Evolutionary conservation across 2,797 vertebrate species (phyloP).

Genomic region (Alouatta caraya): DNA sequence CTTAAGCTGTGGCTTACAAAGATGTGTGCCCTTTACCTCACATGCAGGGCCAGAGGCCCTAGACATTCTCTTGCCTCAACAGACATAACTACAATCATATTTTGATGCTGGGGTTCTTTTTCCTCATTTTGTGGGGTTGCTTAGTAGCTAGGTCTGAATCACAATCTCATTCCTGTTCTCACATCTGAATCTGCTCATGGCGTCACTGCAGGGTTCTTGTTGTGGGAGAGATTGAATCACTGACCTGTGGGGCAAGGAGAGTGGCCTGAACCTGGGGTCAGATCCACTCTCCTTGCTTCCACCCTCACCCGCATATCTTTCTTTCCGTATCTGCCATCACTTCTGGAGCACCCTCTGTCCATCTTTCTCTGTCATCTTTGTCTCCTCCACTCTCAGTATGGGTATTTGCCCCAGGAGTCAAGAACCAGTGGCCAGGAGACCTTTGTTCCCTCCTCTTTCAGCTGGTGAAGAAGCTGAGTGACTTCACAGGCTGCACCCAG

Average conservation of each 20-base stretch:
- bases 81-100: background rate
- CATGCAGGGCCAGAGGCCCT: background rate
- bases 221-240: background rate
- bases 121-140: background rate
- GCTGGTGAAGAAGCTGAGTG: conserved; percentile 91
- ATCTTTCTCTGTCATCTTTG: background rate
- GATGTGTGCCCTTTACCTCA: background rate
- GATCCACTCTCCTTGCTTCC: background rate
- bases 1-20: background rate
- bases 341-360: background rate
- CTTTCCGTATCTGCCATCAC: background rate
- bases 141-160: background rate
- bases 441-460: conserved; percentile 70
- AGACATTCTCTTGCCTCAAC: background rate
- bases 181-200: background rate
- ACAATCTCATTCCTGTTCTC: background rate
- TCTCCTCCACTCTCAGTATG: background rate
- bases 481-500: conserved; percentile 83
- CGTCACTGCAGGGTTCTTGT: background rate
- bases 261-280: background rate
- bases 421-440: background rate
- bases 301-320: background rate
- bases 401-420: background rate
- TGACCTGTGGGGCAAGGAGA: background rate
- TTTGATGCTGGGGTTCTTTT: background rate